Evolutionary conservation across 2,113 vertebrate genomes (phyloP), one percentile per base, ranked within the genome.

Genomic region (Anhinga rufa): DNA sequence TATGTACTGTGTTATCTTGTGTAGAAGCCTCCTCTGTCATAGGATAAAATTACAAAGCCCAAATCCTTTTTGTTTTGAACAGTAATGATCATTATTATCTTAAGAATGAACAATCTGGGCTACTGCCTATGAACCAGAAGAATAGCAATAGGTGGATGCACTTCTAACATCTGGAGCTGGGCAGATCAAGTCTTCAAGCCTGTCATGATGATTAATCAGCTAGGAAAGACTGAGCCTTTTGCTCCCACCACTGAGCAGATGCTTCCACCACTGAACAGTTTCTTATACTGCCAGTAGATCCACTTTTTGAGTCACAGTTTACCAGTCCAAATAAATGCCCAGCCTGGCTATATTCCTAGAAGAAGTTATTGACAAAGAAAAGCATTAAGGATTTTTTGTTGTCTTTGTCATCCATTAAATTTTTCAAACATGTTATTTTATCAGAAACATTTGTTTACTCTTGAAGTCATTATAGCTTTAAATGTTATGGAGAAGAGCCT

Each of bases 191-290:
- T 94, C 68, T 86, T 87, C 79, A 86, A 83, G 62, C 66, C 62
- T 95, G 82, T 93, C 88, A 82, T 21, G 54, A 90, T 96, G 94
- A 96, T 96, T 94, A 92, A 96, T 90, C 79, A 74, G 36, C 85
- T 86, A 70, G 58, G 32, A 69, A 87, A 85, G 60, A 62, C 58
- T 58, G 34, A 74, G 76, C 42, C 68, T 83, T 88, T 95, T 92
- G 68, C 87, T 95, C 94, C 78, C 24, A 89, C 55, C 80, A 44
- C 51, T 20, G 83, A 90, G 72, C 65, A 49, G 36, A 94, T 90
- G 70, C 86, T 95, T 95, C 78, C 28, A 88, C 55, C 80, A n/a
- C 40, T 17, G 80, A 91, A 60, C 61, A 49, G 36, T 72, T 82
- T 52, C 79, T 88, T 92, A 19, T 28, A 17, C 75, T 90, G 85